These are phyloP conservation scores for Sardina pilchardus DNA, from an alignment of 2,113 vertebrate genomes.

Conservation along the genomic window DNA sequence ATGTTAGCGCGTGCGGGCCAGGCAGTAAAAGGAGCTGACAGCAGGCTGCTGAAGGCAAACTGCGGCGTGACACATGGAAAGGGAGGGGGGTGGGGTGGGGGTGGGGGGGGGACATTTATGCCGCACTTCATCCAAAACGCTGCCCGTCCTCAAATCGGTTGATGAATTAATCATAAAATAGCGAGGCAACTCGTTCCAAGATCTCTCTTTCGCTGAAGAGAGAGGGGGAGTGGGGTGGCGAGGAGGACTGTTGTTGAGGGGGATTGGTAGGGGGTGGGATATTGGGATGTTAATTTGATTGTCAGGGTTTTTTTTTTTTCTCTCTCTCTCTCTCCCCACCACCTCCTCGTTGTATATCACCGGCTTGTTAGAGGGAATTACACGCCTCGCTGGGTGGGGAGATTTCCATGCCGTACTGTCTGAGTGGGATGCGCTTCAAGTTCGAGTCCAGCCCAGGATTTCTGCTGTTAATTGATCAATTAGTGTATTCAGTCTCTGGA, in stretches of 20 bases:
- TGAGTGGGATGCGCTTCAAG: neutral
- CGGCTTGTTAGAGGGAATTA: neutral
- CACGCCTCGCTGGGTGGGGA: neutral
- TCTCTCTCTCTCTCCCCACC: too few species aligned
- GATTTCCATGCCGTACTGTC: neutral
- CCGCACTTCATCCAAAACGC: neutral
- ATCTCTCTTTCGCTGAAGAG: neutral
- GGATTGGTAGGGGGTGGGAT: neutral
- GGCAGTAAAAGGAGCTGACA: slow-evolving; percentile 28
- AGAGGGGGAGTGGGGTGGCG: neutral
- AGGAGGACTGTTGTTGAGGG: neutral
- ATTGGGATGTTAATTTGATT: neutral
- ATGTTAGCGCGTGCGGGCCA: slow-evolving; percentile 35
- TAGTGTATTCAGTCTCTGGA: neutral
- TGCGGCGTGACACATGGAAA: neutral
- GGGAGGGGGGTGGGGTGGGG: neutral
- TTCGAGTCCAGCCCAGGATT: neutral
- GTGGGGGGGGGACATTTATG: neutral
- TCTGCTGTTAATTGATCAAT: slow-evolving; percentile 15
- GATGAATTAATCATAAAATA: slow-evolving; percentile 7
- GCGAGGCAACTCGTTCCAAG: neutral
- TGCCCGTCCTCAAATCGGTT: neutral
- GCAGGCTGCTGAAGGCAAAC: slow-evolving; percentile 27
- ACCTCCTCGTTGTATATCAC: neutral
- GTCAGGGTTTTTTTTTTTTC: neutral